Evolutionary conservation across 2,797 vertebrate species (phyloP), one percentile per base, ranked within the genome.

Genomic region (Leptodactylus fallax): DNA sequence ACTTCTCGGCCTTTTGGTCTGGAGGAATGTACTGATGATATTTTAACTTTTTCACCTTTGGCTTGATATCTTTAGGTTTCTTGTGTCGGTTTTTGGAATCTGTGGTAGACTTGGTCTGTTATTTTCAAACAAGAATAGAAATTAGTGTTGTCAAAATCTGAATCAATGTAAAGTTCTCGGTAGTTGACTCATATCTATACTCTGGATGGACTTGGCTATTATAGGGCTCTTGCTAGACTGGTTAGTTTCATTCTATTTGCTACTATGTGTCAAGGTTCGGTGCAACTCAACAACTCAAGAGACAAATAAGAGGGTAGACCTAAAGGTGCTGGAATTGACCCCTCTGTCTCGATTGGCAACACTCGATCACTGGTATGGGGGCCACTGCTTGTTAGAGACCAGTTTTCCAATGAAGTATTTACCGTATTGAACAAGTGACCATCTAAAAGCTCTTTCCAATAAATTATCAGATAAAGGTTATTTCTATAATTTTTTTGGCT

Each of bases 11-110:
- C 92, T 99, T 99, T 95, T 99, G 98, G 93, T 99, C 98, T 0
- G 98, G 98, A 27, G 98, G 98, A 91, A 99, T 99, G 93, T 99
- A 99, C 94, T 99, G 98, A 91, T 99, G 98, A 90, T 99, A 99
- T 90, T 99, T 99, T 53, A 99, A 96, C 92, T 99, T 99, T 94
- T 98, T 99, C 92, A 99, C 97, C 91, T 99, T 99, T 0, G 98
- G 98, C 92, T 99, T 99, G 91, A 97, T 96, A 91, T 99, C 98
- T 93, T 99, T 99, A 91, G 97, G 97, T 91, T 99, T 99, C 93
- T 99, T 99, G 95, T 99, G 97, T 1, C 98, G 97, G 94, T 98
- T 98, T 92, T 98, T 98, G 88, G 86, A 93, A 76, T 99, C 98
- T 3, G 93, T 92, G 81, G 94, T 94, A 1, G 96, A 92, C 94